Evolutionary conservation across 1,140 invertebrate species (phyloP), one percentile per base, ranked within the genome.

Genomic region (Lasioglossum albipes): DNA sequence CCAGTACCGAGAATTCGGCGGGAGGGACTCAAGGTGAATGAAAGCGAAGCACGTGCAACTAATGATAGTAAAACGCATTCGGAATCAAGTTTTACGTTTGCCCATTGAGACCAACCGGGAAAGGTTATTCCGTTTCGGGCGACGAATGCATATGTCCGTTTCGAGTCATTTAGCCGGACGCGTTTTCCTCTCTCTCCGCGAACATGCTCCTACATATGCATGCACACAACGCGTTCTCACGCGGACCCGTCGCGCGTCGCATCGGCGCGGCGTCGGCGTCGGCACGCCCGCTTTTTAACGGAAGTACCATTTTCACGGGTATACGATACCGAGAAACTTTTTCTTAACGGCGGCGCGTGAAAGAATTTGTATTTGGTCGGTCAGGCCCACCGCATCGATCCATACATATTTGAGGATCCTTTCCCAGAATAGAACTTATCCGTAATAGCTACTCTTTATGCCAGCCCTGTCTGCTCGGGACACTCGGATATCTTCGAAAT

Each of bases 31-130:
- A 70, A 80, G 71, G 77, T 86, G 86, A 87, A 87, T 87, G 86
- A 87, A 84, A 84, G 76, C 64, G 64, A 79, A 84, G 82, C 86
- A 87, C 86, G 82, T 87, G 86, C 85, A 80, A 77, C 81, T 82
- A 84, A 83, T 72, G 75, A 84, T 73, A 67, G 66, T 80, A 72
- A 81, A 76, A 62, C 72, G 71, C 71, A 80, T 76, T 84, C 77
- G 82, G 49, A 52, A 78, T 69, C 57, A 59, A 66, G 62, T 85
- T 85, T 77, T 70, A 77, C 82, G 82, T 84, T 73, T 71, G 49
- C 66, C n/a, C 65, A 41, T 65, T 74, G n/a, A 57, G 72, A 7
- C 12, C 59, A 42, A 16, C 20, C 57, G 5, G 49, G 42, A 27
- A 75, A 54, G 36, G 42, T 36, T 31, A 9, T 59, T 73, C 22